phyloP scores from a whole-genome alignment of 2,888 invertebrate genomes.

The Spodoptera picta region DNA sequence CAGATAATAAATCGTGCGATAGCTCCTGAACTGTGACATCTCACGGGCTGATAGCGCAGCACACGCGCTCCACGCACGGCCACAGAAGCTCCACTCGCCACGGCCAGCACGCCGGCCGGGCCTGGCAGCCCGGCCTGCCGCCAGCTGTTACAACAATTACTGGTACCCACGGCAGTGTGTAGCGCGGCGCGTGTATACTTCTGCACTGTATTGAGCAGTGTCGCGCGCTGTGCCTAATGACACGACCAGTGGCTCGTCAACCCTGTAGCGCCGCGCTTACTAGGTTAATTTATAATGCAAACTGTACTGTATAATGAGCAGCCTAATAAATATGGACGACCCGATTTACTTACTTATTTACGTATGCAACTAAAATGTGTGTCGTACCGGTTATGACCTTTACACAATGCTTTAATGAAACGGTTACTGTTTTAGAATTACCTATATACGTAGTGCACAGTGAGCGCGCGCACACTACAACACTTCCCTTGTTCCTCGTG shows the following conservation, averaged over 20 bases:
- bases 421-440: constrained; percentile 15
- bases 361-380: constrained; percentile 32
- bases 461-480: too few relatives aligned
- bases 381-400: constrained; percentile 31
- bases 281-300: constrained; percentile 48
- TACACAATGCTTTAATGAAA: constrained; percentile 29
- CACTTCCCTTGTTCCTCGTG: too few relatives aligned
- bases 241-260: constrained; percentile 40
- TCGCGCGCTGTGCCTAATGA: constrained; percentile 19
- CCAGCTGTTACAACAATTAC: neutral
- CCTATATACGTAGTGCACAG: neutral
- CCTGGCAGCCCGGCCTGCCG: too few relatives aligned
- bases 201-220: too few relatives aligned
- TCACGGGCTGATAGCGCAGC: constrained; percentile 43
- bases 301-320: constrained; percentile 40
- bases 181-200: too few relatives aligned
- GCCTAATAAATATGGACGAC: constrained; percentile 47
- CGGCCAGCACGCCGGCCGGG: too few relatives aligned
- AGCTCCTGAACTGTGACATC: constrained; percentile 60
- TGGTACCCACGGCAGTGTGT: neutral
- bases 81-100: constrained; percentile 19
- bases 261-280: constrained; percentile 33
- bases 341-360: constrained; percentile 45
- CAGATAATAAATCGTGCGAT: constrained; percentile 57
- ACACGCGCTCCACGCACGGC: neutral